Evolutionary conservation across 2,888 invertebrate species (phyloP), one percentile per base, ranked within the genome.

Genomic region (Drosophila peninsularis): DNA sequence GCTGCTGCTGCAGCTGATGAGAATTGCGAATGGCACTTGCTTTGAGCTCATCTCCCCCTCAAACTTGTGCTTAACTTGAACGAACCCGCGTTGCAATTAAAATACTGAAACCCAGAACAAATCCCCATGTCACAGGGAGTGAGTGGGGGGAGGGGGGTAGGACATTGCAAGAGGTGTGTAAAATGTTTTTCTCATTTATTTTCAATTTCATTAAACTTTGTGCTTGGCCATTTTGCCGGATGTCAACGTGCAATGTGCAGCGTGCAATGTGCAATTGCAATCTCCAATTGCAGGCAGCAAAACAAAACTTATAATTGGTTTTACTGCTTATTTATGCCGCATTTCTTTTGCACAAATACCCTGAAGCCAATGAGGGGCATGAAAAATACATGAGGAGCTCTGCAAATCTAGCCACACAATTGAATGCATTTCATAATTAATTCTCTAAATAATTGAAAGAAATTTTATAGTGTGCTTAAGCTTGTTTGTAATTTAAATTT

Each of bases 261-360:
- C 79, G 65, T 68, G 76, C 80, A 73, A 73, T 70, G 79, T 78
- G 79, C 82, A 81, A 72, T 69, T 78, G 79, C 82, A 81, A 70
- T 69, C 71, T 78, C 72, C 82, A 84, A 79, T 88, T 79, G 82
- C 82, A 64, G 74, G 66, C 78, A 61, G 67, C 75, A 75, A 69
- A 78, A 80, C 71, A 89, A 85, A 84, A 89, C 88, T 85, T 89
- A 89, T 85, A 89, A 85, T 85, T 85, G 89, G 77, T 89, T 85
- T 83, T 75, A 72, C 77, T 88, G 73, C 86, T 89, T 85, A 85
- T 89, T 85, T 85, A 89, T 85, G 82, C 77, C 78, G 80, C 68
- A 75, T 75, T 84, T 89, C 71, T 85, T 87, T 76, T 78, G 64
- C 52, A 21, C 78, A 54, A 63, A 88, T 86, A 80, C 89, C 42